Conservation (phyloP, 1,140 invertebrate genomes). For the honey bee (Apis mellifera) region DNA sequence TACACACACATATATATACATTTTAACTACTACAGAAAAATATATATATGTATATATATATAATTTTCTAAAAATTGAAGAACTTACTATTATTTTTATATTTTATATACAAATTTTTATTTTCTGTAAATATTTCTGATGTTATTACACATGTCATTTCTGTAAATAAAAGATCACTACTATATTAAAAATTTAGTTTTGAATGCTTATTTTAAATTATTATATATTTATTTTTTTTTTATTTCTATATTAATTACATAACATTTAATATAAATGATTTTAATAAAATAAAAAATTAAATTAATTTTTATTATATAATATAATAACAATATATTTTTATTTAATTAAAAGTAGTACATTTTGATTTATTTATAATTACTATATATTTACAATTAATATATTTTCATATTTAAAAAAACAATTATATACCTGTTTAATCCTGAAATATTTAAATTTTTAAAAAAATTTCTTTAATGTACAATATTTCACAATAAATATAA, state of each 20-base stretch:
- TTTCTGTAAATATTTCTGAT: conserved; percentile 84
- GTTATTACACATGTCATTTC: conserved; percentile 78
- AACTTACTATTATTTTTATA: conserved; percentile 57
- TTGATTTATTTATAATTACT: neutral
- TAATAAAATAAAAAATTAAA: neutral
- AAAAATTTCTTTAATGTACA: neutral
- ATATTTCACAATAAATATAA: neutral
- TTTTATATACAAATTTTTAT: conserved; percentile 70
- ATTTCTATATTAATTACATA: neutral
- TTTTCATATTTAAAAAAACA: neutral
- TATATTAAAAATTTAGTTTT: neutral
- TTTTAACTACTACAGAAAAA: conserved; percentile 17
- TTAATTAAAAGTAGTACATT: neutral
- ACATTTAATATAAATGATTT: neutral
- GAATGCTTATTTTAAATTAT: neutral
- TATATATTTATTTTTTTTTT: neutral
- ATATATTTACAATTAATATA: neutral
- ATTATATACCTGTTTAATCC: neutral
- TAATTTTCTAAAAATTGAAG: conserved; percentile 8
- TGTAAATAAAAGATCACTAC: conserved; percentile 11
- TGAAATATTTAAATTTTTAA: neutral
- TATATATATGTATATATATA: conserved; percentile 36
- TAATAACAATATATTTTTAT: neutral
- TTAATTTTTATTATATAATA: neutral
- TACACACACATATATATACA: neutral